Evolutionary conservation across 2,888 invertebrate genomes (phyloP).

Genomic region (Antheraea yamamai): DNA sequence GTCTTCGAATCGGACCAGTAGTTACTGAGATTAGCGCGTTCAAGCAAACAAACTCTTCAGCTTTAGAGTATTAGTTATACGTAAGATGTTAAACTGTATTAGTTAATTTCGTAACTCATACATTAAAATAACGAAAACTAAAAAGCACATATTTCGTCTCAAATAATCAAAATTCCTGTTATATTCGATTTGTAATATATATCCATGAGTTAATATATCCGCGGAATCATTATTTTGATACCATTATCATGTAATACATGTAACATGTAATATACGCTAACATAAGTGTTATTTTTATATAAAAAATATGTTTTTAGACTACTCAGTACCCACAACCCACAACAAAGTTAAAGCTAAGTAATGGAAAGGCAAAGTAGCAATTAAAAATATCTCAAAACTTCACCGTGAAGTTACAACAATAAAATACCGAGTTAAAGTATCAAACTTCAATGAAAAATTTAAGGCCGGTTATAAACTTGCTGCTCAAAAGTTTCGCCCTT

Average conservation of each 20-base stretch:
- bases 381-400: constrained; percentile 11
- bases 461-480: constrained; percentile 39
- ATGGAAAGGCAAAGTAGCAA: constrained; percentile 9
- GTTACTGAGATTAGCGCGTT: no score
- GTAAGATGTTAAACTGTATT: no score
- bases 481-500: constrained; percentile 38
- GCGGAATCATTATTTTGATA: neutral
- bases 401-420: constrained; percentile 37
- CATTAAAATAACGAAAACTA: no score
- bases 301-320: neutral
- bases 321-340: neutral
- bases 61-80: no score
- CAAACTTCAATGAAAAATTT: constrained; percentile 47
- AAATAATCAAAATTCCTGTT: no score
- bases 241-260: neutral
- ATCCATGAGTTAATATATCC: no score
- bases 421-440: constrained; percentile 42
- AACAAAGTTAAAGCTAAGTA: neutral
- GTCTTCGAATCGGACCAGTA: no score
- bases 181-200: no score
- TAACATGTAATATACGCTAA: neutral
- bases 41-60: no score
- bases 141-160: no score
- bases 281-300: neutral
- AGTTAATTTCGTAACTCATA: no score